Base-by-base conservation (phyloP, 1,140 invertebrate species). In the Zaprionus nigranus region DNA sequence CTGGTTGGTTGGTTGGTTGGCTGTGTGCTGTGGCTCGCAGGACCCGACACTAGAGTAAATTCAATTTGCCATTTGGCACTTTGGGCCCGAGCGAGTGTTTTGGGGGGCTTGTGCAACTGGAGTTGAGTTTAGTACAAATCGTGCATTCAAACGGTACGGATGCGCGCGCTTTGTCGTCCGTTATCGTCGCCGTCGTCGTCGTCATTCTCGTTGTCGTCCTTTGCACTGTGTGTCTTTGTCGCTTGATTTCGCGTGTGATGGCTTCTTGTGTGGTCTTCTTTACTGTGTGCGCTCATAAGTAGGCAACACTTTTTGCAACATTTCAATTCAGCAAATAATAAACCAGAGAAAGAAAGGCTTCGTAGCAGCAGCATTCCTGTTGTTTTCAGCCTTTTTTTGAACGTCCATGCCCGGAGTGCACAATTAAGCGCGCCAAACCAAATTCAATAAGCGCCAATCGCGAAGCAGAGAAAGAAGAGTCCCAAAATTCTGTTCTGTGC, bases 101-200 rank as follows among this genome's bases (percentile, higher is more conserved):
- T 34, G 58, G 61, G 6, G 6, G 15, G 40, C n/a, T n/a, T 46
- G 40, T 11, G 30, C 74, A 71, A 77, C 26, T 71, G 56, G 51
- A 63, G 30, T 57, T 54, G 53, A 69, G 68, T 85, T 90, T 90
- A 90, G 85, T 90, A 85, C 88, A 90, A 90, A 85, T 90, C 85
- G 85, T 90, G 86, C 82, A 85, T 90, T 90, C 85, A 81, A 90
- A 80, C 81, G 86, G 86, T 90, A 56, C 86, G 85, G 85, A 90
- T 90, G 85, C 84, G 75, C 76, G 73, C 61, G 56, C 68, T 75
- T 65, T 73, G 77, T 61, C 71, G 70, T 75, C 2, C 20, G 12
- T 51, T 20, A 24, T 51, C 46, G 46, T 66, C 58, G 68, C 78
- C 53, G 56, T 64, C 49, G 22, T 64, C 11, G 28, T n/a, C 66